These are phyloP conservation scores for Andrena flavipes DNA, from an alignment of 2,888 invertebrate species.

Conservation along the genomic window DNA sequence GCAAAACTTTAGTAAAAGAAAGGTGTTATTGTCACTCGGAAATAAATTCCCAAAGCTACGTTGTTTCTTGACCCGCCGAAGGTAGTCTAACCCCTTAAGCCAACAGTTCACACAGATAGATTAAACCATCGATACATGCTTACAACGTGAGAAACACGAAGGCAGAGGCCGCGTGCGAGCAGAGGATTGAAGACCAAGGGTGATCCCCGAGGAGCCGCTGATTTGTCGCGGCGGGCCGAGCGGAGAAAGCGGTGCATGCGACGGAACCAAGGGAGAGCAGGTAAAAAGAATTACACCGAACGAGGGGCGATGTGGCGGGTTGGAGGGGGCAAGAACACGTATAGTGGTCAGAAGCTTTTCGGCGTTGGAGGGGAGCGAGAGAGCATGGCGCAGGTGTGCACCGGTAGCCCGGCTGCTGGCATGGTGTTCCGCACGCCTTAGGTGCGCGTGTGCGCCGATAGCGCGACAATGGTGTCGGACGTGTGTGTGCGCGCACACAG, in stretches of 20 bases:
- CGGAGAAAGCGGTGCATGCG: background rate
- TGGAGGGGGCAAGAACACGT: background rate
- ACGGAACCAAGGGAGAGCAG: background rate
- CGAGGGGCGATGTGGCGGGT: conserved; percentile 1
- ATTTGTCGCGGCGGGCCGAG: background rate
- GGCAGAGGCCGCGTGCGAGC: background rate
- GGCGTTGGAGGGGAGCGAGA: conserved; percentile 6
- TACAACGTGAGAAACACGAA: background rate
- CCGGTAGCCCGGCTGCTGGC: conserved; percentile 78
- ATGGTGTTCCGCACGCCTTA: conserved; percentile 67
- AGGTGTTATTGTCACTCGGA: no score
- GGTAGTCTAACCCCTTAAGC: no score
- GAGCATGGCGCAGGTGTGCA: conserved; percentile 79
- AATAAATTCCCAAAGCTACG: no score
- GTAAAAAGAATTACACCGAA: background rate
- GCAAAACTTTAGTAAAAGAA: no score
- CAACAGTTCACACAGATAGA: no score
- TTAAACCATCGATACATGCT: background rate
- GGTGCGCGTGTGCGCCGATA: conserved; percentile 53
- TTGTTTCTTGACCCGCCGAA: no score
- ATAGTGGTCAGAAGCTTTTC: conserved; percentile 37
- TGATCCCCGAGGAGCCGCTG: background rate
- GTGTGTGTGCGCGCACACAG: conserved; percentile 42
- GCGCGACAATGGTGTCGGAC: background rate
- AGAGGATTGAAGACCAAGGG: background rate